Evolutionary conservation across 2,888 invertebrate genomes (phyloP).

Genomic region (Harpalus rubripes): DNA sequence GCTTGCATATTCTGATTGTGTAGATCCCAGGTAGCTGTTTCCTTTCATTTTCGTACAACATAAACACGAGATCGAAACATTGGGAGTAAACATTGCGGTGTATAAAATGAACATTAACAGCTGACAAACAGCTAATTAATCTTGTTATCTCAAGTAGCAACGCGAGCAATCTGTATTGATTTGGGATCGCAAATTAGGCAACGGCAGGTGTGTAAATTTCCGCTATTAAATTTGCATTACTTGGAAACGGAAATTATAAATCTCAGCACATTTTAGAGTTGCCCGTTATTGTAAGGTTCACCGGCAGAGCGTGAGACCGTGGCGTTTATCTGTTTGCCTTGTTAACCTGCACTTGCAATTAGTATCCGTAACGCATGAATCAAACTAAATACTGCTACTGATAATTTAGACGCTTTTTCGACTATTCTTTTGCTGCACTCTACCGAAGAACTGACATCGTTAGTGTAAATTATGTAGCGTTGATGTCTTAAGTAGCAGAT

Average conservation of each 20-base stretch:
- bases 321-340: conserved; percentile 52
- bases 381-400: background rate
- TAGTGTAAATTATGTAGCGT: background rate
- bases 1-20: background rate
- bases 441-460: background rate
- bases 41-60: conserved; percentile 7
- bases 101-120: conserved; percentile 13
- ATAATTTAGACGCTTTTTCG: background rate
- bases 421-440: background rate
- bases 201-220: conserved; percentile 54
- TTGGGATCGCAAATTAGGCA: conserved; percentile 55
- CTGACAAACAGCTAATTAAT: conserved; percentile 52
- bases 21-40: background rate
- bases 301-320: conserved; percentile 37
- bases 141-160: conserved; percentile 48
- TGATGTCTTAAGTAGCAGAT: too few relatives aligned
- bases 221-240: conserved; percentile 60
- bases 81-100: background rate
- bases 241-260: conserved; percentile 56
- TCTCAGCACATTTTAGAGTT: conserved; percentile 54
- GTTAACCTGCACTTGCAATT: conserved; percentile 47
- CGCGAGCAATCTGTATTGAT: conserved; percentile 51
- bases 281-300: conserved; percentile 46
- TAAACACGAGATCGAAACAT: background rate
- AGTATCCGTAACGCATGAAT: conserved; percentile 32